These are phyloP conservation scores for Limonius californicus DNA, from an alignment of 1,140 invertebrate species.

Conservation along the genomic window DNA sequence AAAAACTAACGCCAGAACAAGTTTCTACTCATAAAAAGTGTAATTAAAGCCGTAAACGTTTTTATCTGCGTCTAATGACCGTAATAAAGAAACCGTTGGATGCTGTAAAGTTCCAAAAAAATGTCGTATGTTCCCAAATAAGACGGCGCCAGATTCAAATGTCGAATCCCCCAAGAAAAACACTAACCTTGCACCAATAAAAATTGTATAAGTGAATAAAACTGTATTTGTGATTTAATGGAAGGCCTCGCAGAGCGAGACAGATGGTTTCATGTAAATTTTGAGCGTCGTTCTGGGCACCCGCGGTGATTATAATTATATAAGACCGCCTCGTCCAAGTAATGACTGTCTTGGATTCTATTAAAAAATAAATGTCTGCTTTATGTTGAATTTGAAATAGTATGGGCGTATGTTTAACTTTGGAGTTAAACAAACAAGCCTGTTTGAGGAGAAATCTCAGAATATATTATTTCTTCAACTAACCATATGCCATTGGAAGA, in stretches of 20 bases:
- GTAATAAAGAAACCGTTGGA: not conserved
- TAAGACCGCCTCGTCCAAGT: not conserved
- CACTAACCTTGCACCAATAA: not conserved
- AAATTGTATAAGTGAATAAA: not conserved
- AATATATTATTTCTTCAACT: too few species aligned
- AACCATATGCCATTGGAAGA: too few species aligned
- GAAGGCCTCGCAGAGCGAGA: not conserved
- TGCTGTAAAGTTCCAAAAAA: not conserved
- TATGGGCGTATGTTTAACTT: not conserved
- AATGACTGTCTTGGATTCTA: not conserved
- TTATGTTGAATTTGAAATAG: not conserved
- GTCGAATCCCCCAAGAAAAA: not conserved
- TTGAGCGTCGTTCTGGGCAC: not conserved
- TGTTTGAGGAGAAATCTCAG: too few species aligned
- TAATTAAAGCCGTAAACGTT: slow-evolving; percentile 2
- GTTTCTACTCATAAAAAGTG: too few species aligned
- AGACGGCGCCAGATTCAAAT: not conserved
- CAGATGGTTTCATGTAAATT: not conserved
- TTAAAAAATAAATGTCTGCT: not conserved
- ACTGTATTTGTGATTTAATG: too few species aligned
- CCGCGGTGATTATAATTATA: not conserved
- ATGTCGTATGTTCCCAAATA: not conserved
- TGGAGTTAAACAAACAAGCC: too few species aligned
- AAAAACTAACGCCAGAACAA: too few species aligned
- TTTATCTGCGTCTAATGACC: not conserved